Evolutionary conservation across 2,797 vertebrate genomes (phyloP).

Genomic region (Paramormyrops hopkinsi): DNA sequence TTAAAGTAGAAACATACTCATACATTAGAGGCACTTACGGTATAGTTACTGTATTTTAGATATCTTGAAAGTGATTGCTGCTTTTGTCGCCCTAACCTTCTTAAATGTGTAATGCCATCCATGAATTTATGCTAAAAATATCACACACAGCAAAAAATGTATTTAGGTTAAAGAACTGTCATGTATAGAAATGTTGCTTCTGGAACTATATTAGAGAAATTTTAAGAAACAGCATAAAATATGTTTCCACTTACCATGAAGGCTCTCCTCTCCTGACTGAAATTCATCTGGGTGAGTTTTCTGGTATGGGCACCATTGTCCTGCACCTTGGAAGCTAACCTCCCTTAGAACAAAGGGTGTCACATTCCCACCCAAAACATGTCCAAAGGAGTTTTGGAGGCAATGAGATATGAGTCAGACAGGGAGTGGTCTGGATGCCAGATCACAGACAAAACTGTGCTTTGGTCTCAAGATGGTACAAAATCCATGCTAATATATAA

Average conservation of each 20-base stretch:
- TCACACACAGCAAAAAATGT: neutral
- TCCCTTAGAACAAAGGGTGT: neutral
- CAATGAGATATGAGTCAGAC: constrained; percentile 1
- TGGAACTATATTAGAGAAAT: neutral
- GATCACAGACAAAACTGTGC: neutral
- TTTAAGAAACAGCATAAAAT: neutral
- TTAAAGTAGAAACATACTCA: neutral
- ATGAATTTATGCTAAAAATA: neutral
- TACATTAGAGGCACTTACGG: neutral
- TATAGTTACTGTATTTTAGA: neutral
- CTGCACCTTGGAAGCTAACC: neutral
- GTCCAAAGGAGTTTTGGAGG: neutral
- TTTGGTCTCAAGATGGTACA: neutral
- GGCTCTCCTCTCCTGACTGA: neutral
- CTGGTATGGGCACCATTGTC: neutral
- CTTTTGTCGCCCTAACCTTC: neutral
- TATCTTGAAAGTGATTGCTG: neutral
- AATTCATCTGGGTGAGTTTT: neutral
- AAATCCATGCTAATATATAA: neutral
- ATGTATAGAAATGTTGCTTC: neutral
- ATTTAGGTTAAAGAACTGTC: neutral
- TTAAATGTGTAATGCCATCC: neutral
- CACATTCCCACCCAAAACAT: neutral
- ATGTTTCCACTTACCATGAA: constrained; percentile 10
- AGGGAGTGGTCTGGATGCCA: neutral